Evolutionary conservation across 1,140 invertebrate species (phyloP).

Genomic region (Chionoecetes opilio): DNA sequence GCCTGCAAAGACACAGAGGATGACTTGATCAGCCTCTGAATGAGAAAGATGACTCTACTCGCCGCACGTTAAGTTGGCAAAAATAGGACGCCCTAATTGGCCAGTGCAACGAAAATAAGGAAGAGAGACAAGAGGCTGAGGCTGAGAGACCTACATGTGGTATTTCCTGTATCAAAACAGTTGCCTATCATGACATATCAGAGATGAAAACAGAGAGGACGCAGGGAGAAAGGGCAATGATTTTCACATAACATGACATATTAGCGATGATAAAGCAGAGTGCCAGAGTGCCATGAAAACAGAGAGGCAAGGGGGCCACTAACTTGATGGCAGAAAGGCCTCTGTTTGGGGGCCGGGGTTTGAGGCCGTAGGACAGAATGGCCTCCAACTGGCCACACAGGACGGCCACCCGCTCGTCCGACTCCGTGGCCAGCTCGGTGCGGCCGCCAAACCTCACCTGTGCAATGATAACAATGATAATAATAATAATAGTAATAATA

Average conservation of each 20-base stretch:
- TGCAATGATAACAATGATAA: conserved; percentile 82
- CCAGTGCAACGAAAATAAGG: no score
- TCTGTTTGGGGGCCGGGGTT: conserved; percentile 51
- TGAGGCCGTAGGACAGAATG: conserved; percentile 89
- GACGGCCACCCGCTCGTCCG: conserved; percentile 89
- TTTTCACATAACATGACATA: not conserved
- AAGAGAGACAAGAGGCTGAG: no score
- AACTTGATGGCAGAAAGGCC: conserved; percentile 75
- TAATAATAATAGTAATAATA: not conserved
- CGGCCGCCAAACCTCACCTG: conserved; percentile 91
- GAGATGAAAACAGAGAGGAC: no score
- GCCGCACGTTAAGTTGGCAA: no score
- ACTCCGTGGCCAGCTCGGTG: conserved; percentile 93
- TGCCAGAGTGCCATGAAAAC: not conserved
- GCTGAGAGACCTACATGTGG: no score
- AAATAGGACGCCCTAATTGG: not conserved
- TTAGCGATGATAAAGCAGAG: not conserved
- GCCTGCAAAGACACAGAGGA: conserved; percentile 48
- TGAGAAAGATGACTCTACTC: not conserved
- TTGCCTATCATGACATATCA: no score
- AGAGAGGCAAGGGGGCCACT: not conserved
- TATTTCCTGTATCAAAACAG: no score
- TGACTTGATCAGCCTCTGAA: not conserved
- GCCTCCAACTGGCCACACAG: conserved; percentile 89
- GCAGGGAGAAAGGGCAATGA: no score